These are phyloP conservation scores for Psilopogon haemacephalus DNA, from an alignment of 2,113 vertebrate species.

Conservation along the genomic window DNA sequence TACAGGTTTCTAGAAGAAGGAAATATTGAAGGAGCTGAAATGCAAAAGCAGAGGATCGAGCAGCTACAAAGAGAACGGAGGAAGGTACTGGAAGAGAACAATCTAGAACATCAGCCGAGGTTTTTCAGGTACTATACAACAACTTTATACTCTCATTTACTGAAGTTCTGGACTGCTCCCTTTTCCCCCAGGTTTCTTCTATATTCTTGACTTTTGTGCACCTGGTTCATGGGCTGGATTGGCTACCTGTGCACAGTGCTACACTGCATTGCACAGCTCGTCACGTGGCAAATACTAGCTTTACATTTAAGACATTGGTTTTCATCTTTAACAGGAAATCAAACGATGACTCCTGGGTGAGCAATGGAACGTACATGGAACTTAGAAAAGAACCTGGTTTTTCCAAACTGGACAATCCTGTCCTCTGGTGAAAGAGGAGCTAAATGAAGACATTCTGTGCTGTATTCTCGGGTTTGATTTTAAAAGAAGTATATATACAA, in stretches of 20 bases:
- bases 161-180: background rate
- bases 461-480: slow-evolving; percentile 4
- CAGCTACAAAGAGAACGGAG: slow-evolving; percentile 91
- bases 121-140: slow-evolving; percentile 87
- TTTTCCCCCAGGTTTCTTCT: background rate
- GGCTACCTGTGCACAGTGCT: background rate
- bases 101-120: slow-evolving; percentile 83
- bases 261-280: background rate
- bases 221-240: background rate
- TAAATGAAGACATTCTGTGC: background rate
- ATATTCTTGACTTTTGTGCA: background rate
- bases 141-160: background rate
- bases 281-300: background rate
- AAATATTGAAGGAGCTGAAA: slow-evolving; percentile 87
- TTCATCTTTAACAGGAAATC: slow-evolving; percentile 83
- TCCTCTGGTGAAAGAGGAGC: slow-evolving; percentile 86
- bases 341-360: slow-evolving; percentile 89
- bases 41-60: slow-evolving; percentile 92
- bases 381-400: slow-evolving; percentile 89
- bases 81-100: slow-evolving; percentile 86
- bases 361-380: slow-evolving; percentile 92
- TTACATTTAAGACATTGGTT: background rate
- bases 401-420: slow-evolving; percentile 83
- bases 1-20: slow-evolving; percentile 93
- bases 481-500: slow-evolving; percentile 29